phyloP scores from a whole-genome alignment of 2,888 invertebrate species.

The Drosophila prostipennis region DNA sequence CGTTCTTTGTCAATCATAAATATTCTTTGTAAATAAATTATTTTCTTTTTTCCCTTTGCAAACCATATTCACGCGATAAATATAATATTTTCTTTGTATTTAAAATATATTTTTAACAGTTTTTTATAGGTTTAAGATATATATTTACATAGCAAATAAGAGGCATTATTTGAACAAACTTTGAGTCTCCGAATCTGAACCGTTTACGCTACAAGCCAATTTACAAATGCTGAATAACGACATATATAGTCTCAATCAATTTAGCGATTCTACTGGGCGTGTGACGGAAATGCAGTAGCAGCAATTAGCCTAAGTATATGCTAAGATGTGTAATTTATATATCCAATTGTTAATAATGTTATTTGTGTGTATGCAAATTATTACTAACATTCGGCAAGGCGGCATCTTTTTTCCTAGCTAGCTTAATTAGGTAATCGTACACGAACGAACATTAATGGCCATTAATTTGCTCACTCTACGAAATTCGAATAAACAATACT shows the following conservation, averaged over 20 bases:
- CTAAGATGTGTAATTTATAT: constrained; percentile 34
- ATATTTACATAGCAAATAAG: no score
- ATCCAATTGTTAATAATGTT: constrained; percentile 21
- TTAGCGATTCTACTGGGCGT: not conserved
- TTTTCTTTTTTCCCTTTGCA: not conserved
- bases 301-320: constrained; percentile 26
- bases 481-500: constrained; percentile 27
- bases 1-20: not conserved
- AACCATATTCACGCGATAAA: not conserved
- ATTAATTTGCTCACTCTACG: constrained; percentile 37
- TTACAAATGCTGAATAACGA: constrained; percentile 24
- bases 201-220: constrained; percentile 10
- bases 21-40: not conserved
- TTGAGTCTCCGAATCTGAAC: not conserved
- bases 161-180: no score
- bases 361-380: constrained; percentile 11
- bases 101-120: no score
- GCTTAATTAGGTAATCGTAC: constrained; percentile 36
- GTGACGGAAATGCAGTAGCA: constrained; percentile 6
- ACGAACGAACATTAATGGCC: constrained; percentile 29
- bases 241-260: constrained; percentile 8
- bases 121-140: no score
- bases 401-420: constrained; percentile 47
- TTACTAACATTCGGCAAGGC: constrained; percentile 14
- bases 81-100: no score